Evolutionary conservation across 1,140 invertebrate species (phyloP).

Genomic region (Platorchestia sp.): DNA sequence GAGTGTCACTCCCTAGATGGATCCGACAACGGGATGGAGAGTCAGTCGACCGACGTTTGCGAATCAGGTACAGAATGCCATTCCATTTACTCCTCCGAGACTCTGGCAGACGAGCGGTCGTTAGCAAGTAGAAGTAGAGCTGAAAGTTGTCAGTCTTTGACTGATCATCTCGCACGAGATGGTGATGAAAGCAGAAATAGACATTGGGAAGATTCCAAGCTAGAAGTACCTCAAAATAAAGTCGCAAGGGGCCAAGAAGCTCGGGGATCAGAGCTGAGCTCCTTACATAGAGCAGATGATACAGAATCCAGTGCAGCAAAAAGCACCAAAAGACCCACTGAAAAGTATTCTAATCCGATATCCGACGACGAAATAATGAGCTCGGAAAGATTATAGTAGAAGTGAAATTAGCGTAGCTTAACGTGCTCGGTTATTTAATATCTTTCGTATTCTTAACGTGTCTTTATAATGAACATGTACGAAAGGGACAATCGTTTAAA

Average conservation of each 20-base stretch:
- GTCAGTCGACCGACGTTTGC: neutral
- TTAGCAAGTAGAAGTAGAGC: neutral
- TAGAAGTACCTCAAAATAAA: neutral
- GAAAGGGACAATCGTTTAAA: neutral
- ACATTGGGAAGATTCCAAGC: neutral
- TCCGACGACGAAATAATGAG: neutral
- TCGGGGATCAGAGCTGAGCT: neutral
- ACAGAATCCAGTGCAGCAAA: neutral
- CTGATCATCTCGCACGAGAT: neutral
- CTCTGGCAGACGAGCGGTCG: neutral
- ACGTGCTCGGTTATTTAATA: neutral
- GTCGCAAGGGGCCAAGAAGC: neutral
- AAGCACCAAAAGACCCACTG: neutral
- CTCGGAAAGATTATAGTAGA: neutral
- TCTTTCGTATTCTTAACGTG: neutral
- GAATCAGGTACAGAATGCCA: neutral
- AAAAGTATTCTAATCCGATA: conserved; percentile 1
- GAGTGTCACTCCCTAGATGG: neutral
- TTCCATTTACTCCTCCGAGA: neutral
- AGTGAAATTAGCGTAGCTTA: neutral
- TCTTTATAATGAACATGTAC: neutral
- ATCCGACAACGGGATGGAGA: neutral
- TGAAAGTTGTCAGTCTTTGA: neutral
- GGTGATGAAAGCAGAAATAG: neutral
- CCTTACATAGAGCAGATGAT: neutral